Evolutionary conservation across 2,797 vertebrate species (phyloP).

Genomic region (Leptatherina wallacei): DNA sequence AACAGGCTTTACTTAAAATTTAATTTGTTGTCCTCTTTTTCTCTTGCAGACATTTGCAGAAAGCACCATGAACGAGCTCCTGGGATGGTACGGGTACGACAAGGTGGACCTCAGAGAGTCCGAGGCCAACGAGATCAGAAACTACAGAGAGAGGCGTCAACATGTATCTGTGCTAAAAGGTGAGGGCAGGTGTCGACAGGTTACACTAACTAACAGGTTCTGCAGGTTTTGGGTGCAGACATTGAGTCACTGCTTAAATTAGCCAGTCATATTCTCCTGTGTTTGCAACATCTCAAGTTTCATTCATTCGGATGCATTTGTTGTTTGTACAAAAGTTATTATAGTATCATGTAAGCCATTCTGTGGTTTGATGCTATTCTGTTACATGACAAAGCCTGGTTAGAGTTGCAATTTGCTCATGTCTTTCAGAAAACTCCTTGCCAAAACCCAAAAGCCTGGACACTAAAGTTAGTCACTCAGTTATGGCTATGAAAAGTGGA

Average conservation of each 20-base stretch:
- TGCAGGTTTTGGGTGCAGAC: constrained; percentile 62
- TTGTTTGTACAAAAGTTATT: constrained; percentile 51
- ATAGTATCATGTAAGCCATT: constrained; percentile 23
- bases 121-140: constrained; percentile 95
- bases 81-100: constrained; percentile 99
- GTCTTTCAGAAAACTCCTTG: constrained; percentile 93
- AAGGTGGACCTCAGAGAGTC: constrained; percentile 98
- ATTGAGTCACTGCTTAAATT: constrained; percentile 54
- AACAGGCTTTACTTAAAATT: constrained; percentile 20
- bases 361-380: constrained; percentile 3
- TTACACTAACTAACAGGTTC: constrained; percentile 55
- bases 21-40: constrained; percentile 19
- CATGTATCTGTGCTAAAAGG: constrained; percentile 99
- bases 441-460: constrained; percentile 91
- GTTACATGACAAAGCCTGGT: constrained; percentile 4
- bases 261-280: constrained; percentile 29
- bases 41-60: constrained; percentile 95
- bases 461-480: constrained; percentile 87
- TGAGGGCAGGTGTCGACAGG: constrained; percentile 73
- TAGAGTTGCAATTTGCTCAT: constrained; percentile 22
- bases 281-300: constrained; percentile 49
- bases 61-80: constrained; percentile 99
- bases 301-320: constrained; percentile 53
- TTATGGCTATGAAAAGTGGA: constrained; percentile 88
- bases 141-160: constrained; percentile 91